Conservation (phyloP, 2,797 vertebrate species). For the Lithobates pipiens region DNA sequence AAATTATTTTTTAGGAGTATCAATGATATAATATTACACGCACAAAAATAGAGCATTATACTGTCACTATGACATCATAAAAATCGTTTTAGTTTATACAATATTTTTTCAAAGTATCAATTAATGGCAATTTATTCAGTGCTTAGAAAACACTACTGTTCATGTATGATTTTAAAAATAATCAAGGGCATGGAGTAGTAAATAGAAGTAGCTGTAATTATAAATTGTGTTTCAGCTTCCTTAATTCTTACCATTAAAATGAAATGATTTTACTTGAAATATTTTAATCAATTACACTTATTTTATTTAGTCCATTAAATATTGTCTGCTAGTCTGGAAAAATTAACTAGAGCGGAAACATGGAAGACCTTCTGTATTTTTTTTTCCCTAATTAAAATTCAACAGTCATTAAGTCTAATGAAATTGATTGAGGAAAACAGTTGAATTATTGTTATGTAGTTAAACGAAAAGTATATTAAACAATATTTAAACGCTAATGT, state of each 20-base stretch:
- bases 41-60: neutral
- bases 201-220: neutral
- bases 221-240: neutral
- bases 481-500: neutral
- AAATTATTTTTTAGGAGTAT: no score
- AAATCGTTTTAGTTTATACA: neutral
- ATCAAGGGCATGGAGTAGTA: neutral
- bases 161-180: neutral
- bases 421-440: conserved; percentile 39
- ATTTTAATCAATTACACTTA: conserved; percentile 54
- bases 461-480: neutral
- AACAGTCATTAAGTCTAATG: conserved; percentile 36
- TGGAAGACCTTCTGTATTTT: conserved; percentile 38
- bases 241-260: conserved; percentile 30
- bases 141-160: no score
- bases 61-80: neutral
- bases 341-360: conserved; percentile 56
- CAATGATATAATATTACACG: no score
- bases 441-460: conserved; percentile 16
- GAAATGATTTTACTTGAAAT: conserved; percentile 47
- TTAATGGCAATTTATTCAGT: neutral
- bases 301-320: conserved; percentile 55
- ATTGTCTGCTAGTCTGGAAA: conserved; percentile 56
- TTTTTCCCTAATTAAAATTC: conserved; percentile 44
- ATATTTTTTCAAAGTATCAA: neutral